Base-by-base conservation (phyloP, 2,113 vertebrate species). In the Mastomys natalensis region DNA sequence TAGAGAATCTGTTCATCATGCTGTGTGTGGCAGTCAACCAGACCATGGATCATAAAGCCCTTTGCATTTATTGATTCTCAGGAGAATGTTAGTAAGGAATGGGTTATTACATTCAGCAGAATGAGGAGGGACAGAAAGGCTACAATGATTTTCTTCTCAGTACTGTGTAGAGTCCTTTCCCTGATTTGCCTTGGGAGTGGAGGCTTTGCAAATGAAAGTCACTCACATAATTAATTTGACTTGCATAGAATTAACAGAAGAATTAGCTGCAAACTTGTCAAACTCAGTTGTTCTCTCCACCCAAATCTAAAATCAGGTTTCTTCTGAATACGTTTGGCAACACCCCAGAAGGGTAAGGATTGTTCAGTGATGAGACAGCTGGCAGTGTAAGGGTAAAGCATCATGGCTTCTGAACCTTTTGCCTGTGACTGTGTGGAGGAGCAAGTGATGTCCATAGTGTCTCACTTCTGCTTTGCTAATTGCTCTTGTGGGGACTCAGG, bases 221-320 rank as follows among this genome's bases (percentile, higher is more conserved):
- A 95, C 17, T 73, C 64, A 58, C 11, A 43, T 29, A 22, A 68
- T 87, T 82, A 85, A 90, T 89, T 73, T 88, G 34, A 89, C 81
- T 97, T 85, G 70, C 19, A 43, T 73, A 48, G 51, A 90, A 90
- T 70, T 72, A 53, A 76, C 74, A 53, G 85, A 93, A 87, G 43
- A 88, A 77, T n/a, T 58, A 91, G 4, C 17, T 74, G 64, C 17
- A 77, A 77, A 29, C 13, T 43, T 78, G 82, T 95, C 72, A 89
- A 92, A 94, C 43, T 90, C 70, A 22, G 3, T 55, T 45, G 22
- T 21, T 73, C 70, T 93, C 2, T 37, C 1, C 34, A 87, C 11
- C 45, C n/a, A 95, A 72, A 73, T 78, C 68, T 94, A 89, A 48
- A 73, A 81, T 81, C 31, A 53, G 31, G 12, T 77, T 95, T 90